Base-by-base conservation (phyloP, 2,888 invertebrate species). In the Tenthredo notha region DNA sequence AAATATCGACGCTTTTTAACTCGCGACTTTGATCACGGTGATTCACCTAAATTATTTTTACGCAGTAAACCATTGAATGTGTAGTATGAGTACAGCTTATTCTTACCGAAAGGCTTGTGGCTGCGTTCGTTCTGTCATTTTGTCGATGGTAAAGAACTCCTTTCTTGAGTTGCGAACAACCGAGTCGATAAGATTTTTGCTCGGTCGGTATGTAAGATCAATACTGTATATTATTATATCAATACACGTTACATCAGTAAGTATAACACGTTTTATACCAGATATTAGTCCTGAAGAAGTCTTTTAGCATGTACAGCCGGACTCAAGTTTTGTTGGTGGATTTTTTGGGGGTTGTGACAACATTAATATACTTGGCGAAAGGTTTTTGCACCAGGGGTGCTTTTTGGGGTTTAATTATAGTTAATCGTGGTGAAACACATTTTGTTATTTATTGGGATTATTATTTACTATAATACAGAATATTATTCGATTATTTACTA, bases 31-130 rank as follows among this genome's bases (percentile, higher is more conserved):
- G 15, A 65, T 21, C 61, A 25, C 61, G n/a, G 80, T 58, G 80
- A 80, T 40, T 80, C 80, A 80, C 21, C 37, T 33, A 21, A 37
- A 74, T 43, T 9, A 77, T 10, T 61, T 80, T 80, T 58, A 65
- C 65, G 80, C 80, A 80, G 80, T 61, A 65, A 37, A 40, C 33
- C 21, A 25, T 67, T 25, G 29, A 54, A 6, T 21, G 7, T 33
- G 67, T 18, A 12, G 33, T 15, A n/a, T 43, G 43, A 25, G 18
- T n/a, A 21, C 43, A 43, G n/a, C n/a, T 18, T 18, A 54, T 54
- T 43, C 21, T 18, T 12, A 74, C 70, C 37, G 9, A 74, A 18
- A 43, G 72, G 72, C 25, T 21, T 7, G 18, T 15, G 33, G 67
- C 33, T 67, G 33, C 67, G 67, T 33, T 67, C 67, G 15, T 33